These are phyloP conservation scores for Lumbricus terrestris DNA, from an alignment of 2,888 invertebrate species.

Conservation along the genomic window DNA sequence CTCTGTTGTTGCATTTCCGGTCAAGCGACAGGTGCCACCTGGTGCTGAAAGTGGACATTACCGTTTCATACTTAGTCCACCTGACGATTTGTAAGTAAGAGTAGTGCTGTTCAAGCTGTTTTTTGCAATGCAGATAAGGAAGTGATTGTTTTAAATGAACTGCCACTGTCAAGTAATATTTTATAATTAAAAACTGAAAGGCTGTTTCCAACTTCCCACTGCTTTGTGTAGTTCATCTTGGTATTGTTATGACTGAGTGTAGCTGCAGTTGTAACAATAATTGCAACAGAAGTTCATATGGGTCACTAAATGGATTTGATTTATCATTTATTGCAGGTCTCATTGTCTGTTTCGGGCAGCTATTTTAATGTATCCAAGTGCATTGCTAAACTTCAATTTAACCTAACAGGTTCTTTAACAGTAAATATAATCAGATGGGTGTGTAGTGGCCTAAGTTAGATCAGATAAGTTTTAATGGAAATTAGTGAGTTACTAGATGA, in stretches of 20 bases:
- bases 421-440: too few relatives aligned
- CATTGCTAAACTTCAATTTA: not conserved
- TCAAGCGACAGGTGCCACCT: slow-evolving; percentile 54
- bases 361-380: too few relatives aligned
- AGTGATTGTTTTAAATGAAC: not conserved
- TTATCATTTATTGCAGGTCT: not conserved
- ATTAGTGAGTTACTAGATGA: not conserved
- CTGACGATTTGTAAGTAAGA: slow-evolving; percentile 57
- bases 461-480: not conserved
- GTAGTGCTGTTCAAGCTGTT: not conserved
- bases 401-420: not conserved
- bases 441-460: not conserved
- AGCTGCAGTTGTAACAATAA: not conserved
- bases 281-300: not conserved
- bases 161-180: not conserved
- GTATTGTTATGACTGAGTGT: not conserved
- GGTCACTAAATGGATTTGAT: not conserved
- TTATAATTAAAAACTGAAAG: not conserved
- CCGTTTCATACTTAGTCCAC: slow-evolving; percentile 54
- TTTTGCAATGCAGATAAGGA: not conserved
- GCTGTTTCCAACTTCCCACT: not conserved
- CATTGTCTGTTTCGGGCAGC: too few relatives aligned
- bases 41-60: slow-evolving; percentile 56
- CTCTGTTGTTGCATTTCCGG: slow-evolving; percentile 57
- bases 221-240: not conserved